Evolutionary conservation across 2,888 invertebrate species (phyloP).

Genomic region (Drosophila diplacantha): DNA sequence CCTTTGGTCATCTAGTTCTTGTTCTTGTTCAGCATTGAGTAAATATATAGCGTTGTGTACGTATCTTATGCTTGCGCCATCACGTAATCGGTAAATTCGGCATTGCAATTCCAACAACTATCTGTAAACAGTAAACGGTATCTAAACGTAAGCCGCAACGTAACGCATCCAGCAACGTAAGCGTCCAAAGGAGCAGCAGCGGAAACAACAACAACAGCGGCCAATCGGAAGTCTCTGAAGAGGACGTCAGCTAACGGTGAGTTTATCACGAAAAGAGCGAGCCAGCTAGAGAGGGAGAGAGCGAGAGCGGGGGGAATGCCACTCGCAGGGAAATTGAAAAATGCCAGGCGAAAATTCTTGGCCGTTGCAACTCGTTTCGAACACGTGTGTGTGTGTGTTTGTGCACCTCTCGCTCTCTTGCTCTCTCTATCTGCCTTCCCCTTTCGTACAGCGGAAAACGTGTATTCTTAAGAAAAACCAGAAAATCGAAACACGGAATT

Average conservation of each 20-base stretch:
- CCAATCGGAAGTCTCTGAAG: conserved; percentile 22
- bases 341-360: conserved; percentile 51
- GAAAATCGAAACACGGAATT: conserved; percentile 75
- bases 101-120: conserved; percentile 8
- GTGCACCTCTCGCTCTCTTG: conserved; percentile 21
- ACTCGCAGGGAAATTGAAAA: conserved; percentile 31
- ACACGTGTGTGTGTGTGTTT: conserved; percentile 26
- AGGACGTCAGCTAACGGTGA: conserved; percentile 37
- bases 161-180: conserved; percentile 13
- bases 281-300: background rate
- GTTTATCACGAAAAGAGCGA: conserved; percentile 8
- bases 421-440: background rate
- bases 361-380: conserved; percentile 56
- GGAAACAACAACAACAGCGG: conserved; percentile 14
- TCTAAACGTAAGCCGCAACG: conserved; percentile 18
- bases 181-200: conserved; percentile 11
- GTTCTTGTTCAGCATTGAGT: conserved; percentile 20
- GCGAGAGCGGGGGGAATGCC: conserved; percentile 11
- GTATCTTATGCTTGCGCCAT: conserved; percentile 2
- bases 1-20: conserved; percentile 21
- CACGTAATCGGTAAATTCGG: conserved; percentile 13
- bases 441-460: conserved; percentile 61
- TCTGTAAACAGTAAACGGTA: conserved; percentile 7
- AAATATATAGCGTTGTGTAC: conserved; percentile 1
- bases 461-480: conserved; percentile 70